Percentiles rank a stretch among this genome's conserved stretches.
Evolutionary conservation across 2,888 invertebrate species (phyloP).

Genomic region (Cheilosia vernalis): DNA sequence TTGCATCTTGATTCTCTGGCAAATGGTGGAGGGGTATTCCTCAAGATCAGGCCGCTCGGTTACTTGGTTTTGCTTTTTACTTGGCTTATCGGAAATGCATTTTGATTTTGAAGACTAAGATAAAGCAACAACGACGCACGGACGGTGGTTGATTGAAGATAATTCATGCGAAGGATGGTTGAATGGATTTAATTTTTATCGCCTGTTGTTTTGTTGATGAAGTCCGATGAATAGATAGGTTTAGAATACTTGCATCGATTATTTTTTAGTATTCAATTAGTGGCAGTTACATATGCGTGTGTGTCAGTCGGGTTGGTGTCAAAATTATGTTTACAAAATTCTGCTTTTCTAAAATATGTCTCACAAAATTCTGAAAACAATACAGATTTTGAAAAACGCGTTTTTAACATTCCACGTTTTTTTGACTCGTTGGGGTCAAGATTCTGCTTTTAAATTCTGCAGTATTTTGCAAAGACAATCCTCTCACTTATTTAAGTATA

Average conservation of each 20-base stretch:
- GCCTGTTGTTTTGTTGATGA: conserved; percentile 35
- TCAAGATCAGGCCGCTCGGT: not conserved
- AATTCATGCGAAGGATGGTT: conserved; percentile 26
- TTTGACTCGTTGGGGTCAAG: too few species aligned
- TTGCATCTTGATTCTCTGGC: conserved; percentile 34
- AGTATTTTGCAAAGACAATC: too few species aligned
- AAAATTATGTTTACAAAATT: too few species aligned
- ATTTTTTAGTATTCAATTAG: conserved; percentile 20
- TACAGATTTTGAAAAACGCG: too few species aligned
- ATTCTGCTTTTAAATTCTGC: too few species aligned
- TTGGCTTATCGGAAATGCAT: conserved; percentile 52
- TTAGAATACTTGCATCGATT: conserved; percentile 14
- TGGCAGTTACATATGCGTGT: too few species aligned
- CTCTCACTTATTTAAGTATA: too few species aligned
- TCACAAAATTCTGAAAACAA: too few species aligned
- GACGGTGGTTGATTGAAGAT: conserved; percentile 45
- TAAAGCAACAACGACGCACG: conserved; percentile 20
- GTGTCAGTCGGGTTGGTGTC: too few species aligned
- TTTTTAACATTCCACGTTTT: too few species aligned
- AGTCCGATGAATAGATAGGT: not conserved
- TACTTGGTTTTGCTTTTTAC: not conserved
- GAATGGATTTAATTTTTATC: conserved; percentile 53
- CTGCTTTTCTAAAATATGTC: too few species aligned
- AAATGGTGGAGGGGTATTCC: conserved; percentile 1
- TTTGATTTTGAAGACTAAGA: conserved; percentile 25